Evolutionary conservation across 2,797 vertebrate species (phyloP).

Genomic region (Adelosebastes latens): DNA sequence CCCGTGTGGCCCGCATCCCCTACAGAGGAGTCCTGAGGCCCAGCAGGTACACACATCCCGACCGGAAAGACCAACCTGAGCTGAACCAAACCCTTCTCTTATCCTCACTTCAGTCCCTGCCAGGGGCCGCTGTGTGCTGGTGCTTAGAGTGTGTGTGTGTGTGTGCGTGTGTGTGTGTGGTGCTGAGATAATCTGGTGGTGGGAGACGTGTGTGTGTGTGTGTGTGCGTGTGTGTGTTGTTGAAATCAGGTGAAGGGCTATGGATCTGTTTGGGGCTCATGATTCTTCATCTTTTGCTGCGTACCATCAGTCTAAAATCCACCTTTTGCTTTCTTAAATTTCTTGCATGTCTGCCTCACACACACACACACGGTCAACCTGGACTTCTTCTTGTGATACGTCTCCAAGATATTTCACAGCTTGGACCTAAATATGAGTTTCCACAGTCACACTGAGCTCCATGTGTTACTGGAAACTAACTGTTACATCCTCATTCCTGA

Average conservation of each 20-base stretch:
- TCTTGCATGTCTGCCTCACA: slow-evolving; percentile 53
- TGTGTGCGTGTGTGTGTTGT: slow-evolving; percentile 1
- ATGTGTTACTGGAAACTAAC: slow-evolving; percentile 50
- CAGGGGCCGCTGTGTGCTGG: slow-evolving; percentile 54
- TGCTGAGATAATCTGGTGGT: not conserved
- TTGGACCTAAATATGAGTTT: slow-evolving; percentile 55
- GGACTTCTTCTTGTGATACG: slow-evolving; percentile 11
- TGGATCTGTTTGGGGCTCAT: slow-evolving; percentile 16
- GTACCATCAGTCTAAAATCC: slow-evolving; percentile 22
- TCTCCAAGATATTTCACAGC: slow-evolving; percentile 58
- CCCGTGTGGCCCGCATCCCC: slow-evolving; percentile 97
- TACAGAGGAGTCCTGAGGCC: slow-evolving; percentile 96
- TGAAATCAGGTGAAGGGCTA: slow-evolving; percentile 33
- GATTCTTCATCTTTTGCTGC: slow-evolving; percentile 39
- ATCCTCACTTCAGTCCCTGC: slow-evolving; percentile 53
- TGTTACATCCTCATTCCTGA: slow-evolving; percentile 51
- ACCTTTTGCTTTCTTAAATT: slow-evolving; percentile 31
- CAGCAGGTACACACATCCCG: slow-evolving; percentile 93
- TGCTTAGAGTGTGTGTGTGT: slow-evolving; percentile 34
- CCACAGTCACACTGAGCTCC: slow-evolving; percentile 45
- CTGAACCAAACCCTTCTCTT: slow-evolving; percentile 71
- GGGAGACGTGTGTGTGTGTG: not conserved
- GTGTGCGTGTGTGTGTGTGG: slow-evolving; percentile 27
- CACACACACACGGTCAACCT: slow-evolving; percentile 16
- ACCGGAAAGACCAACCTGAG: slow-evolving; percentile 67